Base-by-base conservation (phyloP, 2,797 vertebrate genomes). In the Hyperoplus lanceolatus region DNA sequence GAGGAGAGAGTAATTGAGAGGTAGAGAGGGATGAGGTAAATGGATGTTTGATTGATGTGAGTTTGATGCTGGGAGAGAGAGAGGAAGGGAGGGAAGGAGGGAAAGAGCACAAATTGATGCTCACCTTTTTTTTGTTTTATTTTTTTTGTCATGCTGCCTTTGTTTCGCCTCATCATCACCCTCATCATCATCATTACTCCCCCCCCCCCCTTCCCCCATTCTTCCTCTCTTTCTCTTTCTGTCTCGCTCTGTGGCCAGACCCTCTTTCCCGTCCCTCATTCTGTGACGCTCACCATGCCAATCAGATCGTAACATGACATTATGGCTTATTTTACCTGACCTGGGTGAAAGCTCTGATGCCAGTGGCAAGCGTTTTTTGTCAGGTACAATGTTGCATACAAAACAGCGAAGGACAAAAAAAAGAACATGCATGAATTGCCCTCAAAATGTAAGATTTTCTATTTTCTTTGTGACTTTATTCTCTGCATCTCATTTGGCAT, bases 11-110 rank as follows among this genome's bases (percentile, higher is more conserved):
- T 86, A 90, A 90, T 86, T 88, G 89, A 87, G 84, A 87, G 83
- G 83, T 79, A 86, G 77, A 83, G 86, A 87, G 65, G 71, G 67
- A 89, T 63, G 85, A 80, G 84, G 65, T 86, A 88, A 91, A 93
- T 87, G 85, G 88, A 87, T 79, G 81, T 61, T 74, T 93, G 92
- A 94, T 88, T 92, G 90, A 94, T 94, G 87, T 59, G 73, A 91
- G 74, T 87, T 90, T 91, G 90, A 90, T 11, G 59, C 88, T 87
- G 77, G 76, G 82, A 73, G 80, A 76, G 64, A 62, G 59, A 75
- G 63, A 5, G 64, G 68, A 74, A 86, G 63, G 83, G 61, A 68
- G 56, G 65, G 56, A 71, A 45, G 38, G 13, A 51, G 66, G 58
- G 66, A 63, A 83, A 87, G 87, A 86, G 48, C 77, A 82, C 81